phyloP scores from a whole-genome alignment of 2,888 invertebrate species.

The Philopedon plagiatum region DNA sequence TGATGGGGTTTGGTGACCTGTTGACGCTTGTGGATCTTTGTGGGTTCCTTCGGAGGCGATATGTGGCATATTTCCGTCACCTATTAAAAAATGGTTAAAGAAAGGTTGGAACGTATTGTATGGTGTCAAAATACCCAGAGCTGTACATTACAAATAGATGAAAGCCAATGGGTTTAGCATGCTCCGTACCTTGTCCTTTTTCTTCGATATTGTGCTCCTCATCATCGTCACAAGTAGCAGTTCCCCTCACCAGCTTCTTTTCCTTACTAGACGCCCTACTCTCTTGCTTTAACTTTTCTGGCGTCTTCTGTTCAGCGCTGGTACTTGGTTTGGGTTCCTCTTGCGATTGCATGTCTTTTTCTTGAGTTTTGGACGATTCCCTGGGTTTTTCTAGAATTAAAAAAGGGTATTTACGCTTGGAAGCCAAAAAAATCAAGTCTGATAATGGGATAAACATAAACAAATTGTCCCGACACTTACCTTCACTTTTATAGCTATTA shows the following conservation, averaged over 20 bases:
- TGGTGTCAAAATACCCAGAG: no score
- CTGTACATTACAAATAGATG: no score
- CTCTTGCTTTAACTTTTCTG: conserved; percentile 42
- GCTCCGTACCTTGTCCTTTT: conserved; percentile 13
- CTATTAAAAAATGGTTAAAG: not conserved
- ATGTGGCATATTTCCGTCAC: not conserved
- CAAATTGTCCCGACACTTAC: conserved; percentile 9
- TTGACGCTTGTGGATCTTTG: not conserved
- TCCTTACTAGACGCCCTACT: conserved; percentile 54
- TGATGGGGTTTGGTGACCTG: conserved; percentile 1
- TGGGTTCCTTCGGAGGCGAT: not conserved
- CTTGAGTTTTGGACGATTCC: conserved; percentile 30
- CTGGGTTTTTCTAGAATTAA: conserved; percentile 40
- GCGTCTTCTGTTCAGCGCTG: conserved; percentile 35
- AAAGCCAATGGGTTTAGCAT: no score
- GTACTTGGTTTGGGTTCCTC: conserved; percentile 32
- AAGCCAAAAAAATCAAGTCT: no score
- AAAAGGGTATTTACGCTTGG: no score
- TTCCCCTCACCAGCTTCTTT: conserved; percentile 56
- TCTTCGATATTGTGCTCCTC: conserved; percentile 1
- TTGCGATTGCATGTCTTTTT: conserved; percentile 7
- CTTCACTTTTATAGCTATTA: conserved; percentile 33
- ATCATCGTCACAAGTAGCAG: conserved; percentile 53
- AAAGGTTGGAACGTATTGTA: no score
- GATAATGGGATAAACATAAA: no score